phyloP scores from a whole-genome alignment of 2,888 invertebrate genomes.

The Andrena minutula region DNA sequence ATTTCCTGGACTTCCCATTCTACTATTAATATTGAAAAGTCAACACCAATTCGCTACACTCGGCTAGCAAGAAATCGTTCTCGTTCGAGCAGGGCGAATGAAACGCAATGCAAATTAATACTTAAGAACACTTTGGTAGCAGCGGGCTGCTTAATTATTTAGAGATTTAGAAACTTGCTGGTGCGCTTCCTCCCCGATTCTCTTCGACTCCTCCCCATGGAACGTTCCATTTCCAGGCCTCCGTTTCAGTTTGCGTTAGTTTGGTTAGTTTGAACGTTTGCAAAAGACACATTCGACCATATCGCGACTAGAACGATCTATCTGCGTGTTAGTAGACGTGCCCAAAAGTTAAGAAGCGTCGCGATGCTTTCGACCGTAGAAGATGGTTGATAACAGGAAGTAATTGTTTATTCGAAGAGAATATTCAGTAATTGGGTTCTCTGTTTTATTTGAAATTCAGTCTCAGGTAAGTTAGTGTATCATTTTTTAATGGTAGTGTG shows the following conservation, averaged over 20 bases:
- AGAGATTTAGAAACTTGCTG: slow-evolving; percentile 31
- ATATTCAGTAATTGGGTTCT: no score
- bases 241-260: background rate
- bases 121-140: background rate
- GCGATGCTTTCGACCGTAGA: slow-evolving; percentile 10
- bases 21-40: background rate
- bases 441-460: no score
- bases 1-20: background rate
- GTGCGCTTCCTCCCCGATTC: slow-evolving; percentile 20
- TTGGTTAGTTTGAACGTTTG: slow-evolving; percentile 50
- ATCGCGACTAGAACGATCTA: slow-evolving; percentile 1
- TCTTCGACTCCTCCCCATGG: slow-evolving; percentile 21
- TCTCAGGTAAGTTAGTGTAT: no score
- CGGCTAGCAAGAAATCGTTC: slow-evolving; percentile 3
- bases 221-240: background rate
- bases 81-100: slow-evolving; percentile 14
- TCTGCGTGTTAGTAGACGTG: background rate
- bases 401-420: no score
- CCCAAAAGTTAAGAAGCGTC: slow-evolving; percentile 3
- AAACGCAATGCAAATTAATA: slow-evolving; percentile 36
- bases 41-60: no score
- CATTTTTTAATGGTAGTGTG: no score
- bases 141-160: slow-evolving; percentile 42
- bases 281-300: slow-evolving; percentile 43
- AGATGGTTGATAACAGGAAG: no score